Conservation (phyloP, 1,140 invertebrate species). For the Trissolcus basalis region DNA sequence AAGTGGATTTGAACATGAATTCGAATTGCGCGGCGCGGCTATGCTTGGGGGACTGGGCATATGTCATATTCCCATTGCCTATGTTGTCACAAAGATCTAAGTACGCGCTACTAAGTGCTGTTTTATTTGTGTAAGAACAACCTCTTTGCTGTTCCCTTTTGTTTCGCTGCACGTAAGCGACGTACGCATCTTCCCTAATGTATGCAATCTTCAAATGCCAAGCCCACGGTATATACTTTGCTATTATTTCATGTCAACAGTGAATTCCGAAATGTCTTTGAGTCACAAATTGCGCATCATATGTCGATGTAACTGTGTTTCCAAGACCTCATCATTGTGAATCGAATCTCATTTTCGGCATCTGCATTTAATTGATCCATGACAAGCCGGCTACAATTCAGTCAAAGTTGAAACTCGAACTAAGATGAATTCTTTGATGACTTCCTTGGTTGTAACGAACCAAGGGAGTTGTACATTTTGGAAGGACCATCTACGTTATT, state of each 20-base stretch:
- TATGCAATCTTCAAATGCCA: constrained; percentile 56
- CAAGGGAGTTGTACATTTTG: constrained; percentile 38
- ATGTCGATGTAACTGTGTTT: constrained; percentile 35
- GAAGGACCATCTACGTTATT: constrained; percentile 59
- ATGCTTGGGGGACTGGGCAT: constrained; percentile 65
- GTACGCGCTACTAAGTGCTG: constrained; percentile 73
- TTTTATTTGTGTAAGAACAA: constrained; percentile 76
- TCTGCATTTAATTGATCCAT: constrained; percentile 28
- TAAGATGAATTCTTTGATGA: constrained; percentile 37
- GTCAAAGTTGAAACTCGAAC: constrained; percentile 5
- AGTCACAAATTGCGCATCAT: constrained; percentile 31
- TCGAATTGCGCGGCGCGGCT: constrained; percentile 59
- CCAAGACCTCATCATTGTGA: constrained; percentile 30
- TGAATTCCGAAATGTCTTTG: constrained; percentile 44
- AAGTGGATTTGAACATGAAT: constrained; percentile 72
- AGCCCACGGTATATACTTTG: constrained; percentile 37
- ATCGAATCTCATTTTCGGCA: constrained; percentile 15
- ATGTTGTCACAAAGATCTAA: constrained; percentile 69
- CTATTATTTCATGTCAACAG: constrained; percentile 51
- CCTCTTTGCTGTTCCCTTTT: constrained; percentile 66
- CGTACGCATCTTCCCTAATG: constrained; percentile 55
- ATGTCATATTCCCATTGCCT: constrained; percentile 76
- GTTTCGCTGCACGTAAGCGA: constrained; percentile 51
- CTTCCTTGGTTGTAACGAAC: constrained; percentile 25
- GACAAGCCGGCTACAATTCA: not conserved